Percentiles rank a stretch among this genome's conserved stretches.
Conservation (phyloP, 2,888 invertebrate genomes). For the Cataglyphis cursor region DNA sequence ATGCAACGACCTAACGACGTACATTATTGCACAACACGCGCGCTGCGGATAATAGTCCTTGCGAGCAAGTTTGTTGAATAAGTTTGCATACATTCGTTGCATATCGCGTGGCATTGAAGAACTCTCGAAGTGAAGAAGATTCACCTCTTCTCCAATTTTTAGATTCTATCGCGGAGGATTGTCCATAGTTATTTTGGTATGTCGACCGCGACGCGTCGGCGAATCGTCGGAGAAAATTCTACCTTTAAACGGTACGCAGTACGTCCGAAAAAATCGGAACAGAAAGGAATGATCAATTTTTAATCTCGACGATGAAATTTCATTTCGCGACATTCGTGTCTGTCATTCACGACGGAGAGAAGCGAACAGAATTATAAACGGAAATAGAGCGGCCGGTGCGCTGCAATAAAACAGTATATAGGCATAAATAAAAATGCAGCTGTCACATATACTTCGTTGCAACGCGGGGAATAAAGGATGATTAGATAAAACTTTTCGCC, state of each 20-base stretch:
- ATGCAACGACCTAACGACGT: neutral
- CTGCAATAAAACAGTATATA: constrained; percentile 30
- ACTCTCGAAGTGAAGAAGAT: constrained; percentile 20
- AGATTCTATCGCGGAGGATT: constrained; percentile 29
- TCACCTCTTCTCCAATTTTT: constrained; percentile 56
- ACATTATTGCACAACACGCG: neutral
- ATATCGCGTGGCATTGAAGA: constrained; percentile 14
- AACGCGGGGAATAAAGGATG: neutral
- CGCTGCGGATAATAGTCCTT: neutral
- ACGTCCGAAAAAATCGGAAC: neutral
- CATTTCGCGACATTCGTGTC: neutral
- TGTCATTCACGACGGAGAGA: neutral
- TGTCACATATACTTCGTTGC: constrained; percentile 5
- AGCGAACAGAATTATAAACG: constrained; percentile 6
- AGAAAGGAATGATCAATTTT: neutral
- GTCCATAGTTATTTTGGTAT: constrained; percentile 52
- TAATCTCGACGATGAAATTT: neutral
- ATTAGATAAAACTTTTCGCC: constrained; percentile 39
- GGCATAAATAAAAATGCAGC: constrained; percentile 27
- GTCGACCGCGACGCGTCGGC: neutral
- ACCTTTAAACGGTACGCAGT: neutral
- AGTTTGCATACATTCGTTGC: neutral
- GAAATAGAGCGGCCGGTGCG: neutral
- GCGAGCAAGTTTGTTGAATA: neutral
- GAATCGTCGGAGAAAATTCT: neutral